Conservation (phyloP, 2,113 vertebrate species). For the Pithys albifrons region DNA sequence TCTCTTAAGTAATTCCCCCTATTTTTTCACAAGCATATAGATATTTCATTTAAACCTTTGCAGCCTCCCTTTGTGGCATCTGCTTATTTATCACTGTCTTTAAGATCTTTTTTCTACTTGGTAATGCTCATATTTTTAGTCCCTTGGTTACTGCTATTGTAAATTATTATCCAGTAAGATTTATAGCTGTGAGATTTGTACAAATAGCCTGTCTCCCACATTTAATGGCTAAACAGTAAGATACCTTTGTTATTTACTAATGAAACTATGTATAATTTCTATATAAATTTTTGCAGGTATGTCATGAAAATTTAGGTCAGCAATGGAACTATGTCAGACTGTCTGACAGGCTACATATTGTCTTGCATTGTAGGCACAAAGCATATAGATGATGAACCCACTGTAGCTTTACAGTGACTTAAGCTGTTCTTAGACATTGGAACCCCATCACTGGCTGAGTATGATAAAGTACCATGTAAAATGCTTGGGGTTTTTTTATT, state of each 20-base stretch:
- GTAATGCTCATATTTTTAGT: slow-evolving; percentile 52
- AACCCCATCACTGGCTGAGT: not conserved
- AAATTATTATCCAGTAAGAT: slow-evolving; percentile 57
- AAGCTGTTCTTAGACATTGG: not conserved
- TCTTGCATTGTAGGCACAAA: not conserved
- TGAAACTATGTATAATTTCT: not conserved
- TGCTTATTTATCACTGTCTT: slow-evolving; percentile 70
- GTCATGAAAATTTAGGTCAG: not conserved
- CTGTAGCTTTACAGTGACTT: not conserved
- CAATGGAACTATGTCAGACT: not conserved
- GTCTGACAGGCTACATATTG: not conserved
- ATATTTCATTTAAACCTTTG: slow-evolving; percentile 54
- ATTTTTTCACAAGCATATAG: slow-evolving; percentile 21
- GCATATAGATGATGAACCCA: not conserved
- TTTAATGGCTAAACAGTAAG: slow-evolving; percentile 41
- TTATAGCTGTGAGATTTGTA: slow-evolving; percentile 40
- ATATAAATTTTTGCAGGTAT: not conserved
- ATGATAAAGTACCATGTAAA: not conserved
- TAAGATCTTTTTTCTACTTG: slow-evolving; percentile 24
- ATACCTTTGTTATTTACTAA: slow-evolving; percentile 51
- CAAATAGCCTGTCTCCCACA: slow-evolving; percentile 26
- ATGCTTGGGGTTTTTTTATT: not conserved
- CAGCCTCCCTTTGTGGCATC: slow-evolving; percentile 32
- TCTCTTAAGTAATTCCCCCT: slow-evolving; percentile 24
- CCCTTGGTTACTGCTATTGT: slow-evolving; percentile 36